Base-by-base conservation (phyloP, 2,888 invertebrate species). In the Aethes cnicana region DNA sequence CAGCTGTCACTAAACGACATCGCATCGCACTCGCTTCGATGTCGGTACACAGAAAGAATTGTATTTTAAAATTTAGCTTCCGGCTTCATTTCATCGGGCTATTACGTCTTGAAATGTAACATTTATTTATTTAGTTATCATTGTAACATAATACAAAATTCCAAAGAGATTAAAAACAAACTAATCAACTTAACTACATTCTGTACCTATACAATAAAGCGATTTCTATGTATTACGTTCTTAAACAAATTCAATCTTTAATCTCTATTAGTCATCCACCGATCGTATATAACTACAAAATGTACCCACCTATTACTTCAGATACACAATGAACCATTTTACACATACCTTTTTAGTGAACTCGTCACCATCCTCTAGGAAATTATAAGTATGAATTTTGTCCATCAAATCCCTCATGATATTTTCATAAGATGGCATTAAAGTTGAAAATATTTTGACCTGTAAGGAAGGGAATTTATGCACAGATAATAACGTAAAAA, bases 351-450 rank as follows among this genome's bases (percentile, higher is more conserved):
- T 18, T 47, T 26, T 50, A 0, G 50, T 44, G 12, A 55, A 61
- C 1, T 41, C 39, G 8, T 46, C 43, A 1, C 47, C 17, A 14
- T 47, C 53, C 14, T 54, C 39, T 6, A 44, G 30, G 25, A 53
- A 64, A 37, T 66, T 64, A 43, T 62, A 26, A 1, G 72, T 41
- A 26, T 72, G 71, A 30, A 69, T 64, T 23, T 59, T 56, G 0
- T 55, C 44, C 59, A 69, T 64, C 11, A 69, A 69, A 6, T 61
- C 44, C 30, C 44, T 57, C 61, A 66, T 63, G 2, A 64, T 54
- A 17, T 49, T 55, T 43, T 59, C 55, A 37, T 62, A 65, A 14
- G 41, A 35, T 12, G 52, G 39, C 7, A 16, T 25, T 4, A 11
- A 4, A 16, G 25, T 32, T 11, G 39, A 18, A 2, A 9, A 12